These are phyloP conservation scores for Yponomeuta cagnagella DNA, from an alignment of 2,888 invertebrate species.

Conservation along the genomic window DNA sequence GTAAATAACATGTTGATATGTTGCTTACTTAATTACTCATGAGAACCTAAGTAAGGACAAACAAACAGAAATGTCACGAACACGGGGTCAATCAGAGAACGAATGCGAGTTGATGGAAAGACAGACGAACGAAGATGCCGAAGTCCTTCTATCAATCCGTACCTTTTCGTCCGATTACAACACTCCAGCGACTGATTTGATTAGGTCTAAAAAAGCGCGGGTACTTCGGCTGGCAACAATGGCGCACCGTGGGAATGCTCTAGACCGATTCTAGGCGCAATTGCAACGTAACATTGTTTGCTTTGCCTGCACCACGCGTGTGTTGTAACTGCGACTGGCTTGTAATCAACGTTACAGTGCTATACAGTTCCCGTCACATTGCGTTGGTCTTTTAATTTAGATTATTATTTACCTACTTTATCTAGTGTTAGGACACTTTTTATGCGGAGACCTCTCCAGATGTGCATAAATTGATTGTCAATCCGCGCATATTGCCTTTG, in stretches of 20 bases:
- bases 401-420: no score
- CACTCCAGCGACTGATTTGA: slow-evolving; percentile 56
- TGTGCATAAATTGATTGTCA: no score
- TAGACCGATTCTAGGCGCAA: background rate
- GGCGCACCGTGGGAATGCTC: background rate
- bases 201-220: slow-evolving; percentile 55
- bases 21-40: no score
- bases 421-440: no score
- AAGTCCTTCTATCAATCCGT: background rate
- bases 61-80: no score
- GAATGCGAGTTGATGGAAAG: no score
- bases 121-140: background rate
- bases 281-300: slow-evolving; percentile 3
- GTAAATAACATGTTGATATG: no score
- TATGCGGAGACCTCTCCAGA: no score
- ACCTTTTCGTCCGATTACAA: slow-evolving; percentile 40
- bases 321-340: slow-evolving; percentile 10
- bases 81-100: no score
- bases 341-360: background rate
- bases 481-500: no score
- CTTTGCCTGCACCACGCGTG: slow-evolving; percentile 3
- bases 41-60: no score
- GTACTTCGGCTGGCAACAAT: slow-evolving; percentile 21
- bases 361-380: background rate
- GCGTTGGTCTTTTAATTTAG: no score